These are phyloP conservation scores for Hypomecis punctinalis DNA, from an alignment of 2,888 invertebrate genomes.

Conservation along the genomic window DNA sequence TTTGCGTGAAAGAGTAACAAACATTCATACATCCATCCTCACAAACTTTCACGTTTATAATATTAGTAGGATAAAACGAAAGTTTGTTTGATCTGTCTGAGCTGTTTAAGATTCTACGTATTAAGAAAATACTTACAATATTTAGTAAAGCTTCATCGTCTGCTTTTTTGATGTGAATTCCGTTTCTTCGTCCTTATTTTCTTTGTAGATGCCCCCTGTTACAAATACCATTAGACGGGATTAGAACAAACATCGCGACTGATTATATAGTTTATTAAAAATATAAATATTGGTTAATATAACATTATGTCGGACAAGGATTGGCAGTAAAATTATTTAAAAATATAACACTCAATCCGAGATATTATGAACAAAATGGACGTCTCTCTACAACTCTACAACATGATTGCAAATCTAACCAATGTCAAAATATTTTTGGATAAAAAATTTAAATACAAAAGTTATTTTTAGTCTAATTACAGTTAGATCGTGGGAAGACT, in stretches of 20 bases:
- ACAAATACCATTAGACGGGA: constrained; percentile 4
- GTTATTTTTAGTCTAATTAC: neutral
- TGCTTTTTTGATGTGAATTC: constrained; percentile 2
- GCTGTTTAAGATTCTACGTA: neutral
- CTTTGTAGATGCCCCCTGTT: neutral
- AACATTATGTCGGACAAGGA: constrained; percentile 37
- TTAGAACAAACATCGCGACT: constrained; percentile 32
- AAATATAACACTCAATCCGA: constrained; percentile 37
- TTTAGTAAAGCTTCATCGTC: neutral
- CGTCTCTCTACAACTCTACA: constrained; percentile 22
- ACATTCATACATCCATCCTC: no score
- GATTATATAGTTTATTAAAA: constrained; percentile 58
- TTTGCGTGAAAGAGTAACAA: no score
- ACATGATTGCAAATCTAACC: neutral
- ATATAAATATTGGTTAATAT: constrained; percentile 51
- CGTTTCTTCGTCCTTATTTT: neutral
- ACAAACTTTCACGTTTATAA: no score
- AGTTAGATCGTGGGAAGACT: constrained; percentile 28
- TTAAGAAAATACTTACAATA: constrained; percentile 10
- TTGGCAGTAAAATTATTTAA: constrained; percentile 36
- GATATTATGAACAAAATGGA: constrained; percentile 21
- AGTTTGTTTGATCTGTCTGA: no score
- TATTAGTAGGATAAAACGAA: no score
- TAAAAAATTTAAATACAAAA: neutral
- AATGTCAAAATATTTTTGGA: neutral